phyloP scores from a whole-genome alignment of 2,888 invertebrate species.

The Cheilosia grossa region DNA sequence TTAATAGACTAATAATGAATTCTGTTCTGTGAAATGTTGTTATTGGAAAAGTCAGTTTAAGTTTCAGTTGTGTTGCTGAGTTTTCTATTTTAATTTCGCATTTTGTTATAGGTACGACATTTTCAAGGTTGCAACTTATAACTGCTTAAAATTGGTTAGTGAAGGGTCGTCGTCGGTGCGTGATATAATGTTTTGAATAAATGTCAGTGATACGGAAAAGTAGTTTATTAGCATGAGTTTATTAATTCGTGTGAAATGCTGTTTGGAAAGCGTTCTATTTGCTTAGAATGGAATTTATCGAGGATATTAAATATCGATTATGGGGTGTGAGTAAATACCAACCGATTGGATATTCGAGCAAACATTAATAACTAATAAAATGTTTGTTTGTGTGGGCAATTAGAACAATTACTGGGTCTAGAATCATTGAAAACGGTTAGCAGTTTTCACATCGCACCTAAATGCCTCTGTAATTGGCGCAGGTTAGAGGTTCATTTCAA shows the following conservation, averaged over 20 bases:
- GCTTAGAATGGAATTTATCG: constrained; percentile 32
- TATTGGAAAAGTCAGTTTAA: constrained; percentile 19
- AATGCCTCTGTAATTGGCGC: too few relatives aligned
- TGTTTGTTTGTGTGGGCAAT: constrained; percentile 14
- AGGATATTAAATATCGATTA: too few relatives aligned
- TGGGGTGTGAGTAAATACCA: constrained; percentile 18
- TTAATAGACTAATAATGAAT: constrained; percentile 6
- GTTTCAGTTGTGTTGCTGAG: constrained; percentile 22
- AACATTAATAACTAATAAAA: constrained; percentile 2
- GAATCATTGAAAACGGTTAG: constrained; percentile 5
- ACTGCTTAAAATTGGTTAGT: constrained; percentile 47
- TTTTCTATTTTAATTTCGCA: constrained; percentile 2
- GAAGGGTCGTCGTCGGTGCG: constrained; percentile 26
- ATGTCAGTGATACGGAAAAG: constrained; percentile 42
- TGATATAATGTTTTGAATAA: constrained; percentile 20
- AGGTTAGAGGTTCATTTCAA: too few relatives aligned
- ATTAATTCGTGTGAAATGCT: constrained; percentile 51
- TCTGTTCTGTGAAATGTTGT: constrained; percentile 16
- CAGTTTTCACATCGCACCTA: neutral
- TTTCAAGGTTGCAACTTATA: constrained; percentile 34
- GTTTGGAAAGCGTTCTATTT: constrained; percentile 13
- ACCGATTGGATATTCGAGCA: constrained; percentile 2
- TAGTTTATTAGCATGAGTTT: constrained; percentile 48
- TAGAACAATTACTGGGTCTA: constrained; percentile 14
- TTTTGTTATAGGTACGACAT: constrained; percentile 25